These are phyloP conservation scores for Solenodon paradoxus DNA, from an alignment of 2,113 vertebrate species.

Conservation along the genomic window DNA sequence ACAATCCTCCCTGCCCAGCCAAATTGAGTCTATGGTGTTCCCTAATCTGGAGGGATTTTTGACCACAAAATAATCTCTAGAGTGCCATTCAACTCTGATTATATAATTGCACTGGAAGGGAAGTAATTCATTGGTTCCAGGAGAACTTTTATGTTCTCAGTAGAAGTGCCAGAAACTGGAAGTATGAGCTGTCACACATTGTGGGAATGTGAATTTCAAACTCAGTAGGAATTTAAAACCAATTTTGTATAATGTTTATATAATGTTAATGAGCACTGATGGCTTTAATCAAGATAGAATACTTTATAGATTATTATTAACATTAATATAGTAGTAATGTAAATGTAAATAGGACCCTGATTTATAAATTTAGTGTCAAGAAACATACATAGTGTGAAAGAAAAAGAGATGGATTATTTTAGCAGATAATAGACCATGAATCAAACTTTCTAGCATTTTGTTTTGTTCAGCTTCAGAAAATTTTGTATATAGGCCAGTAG, in stretches of 20 bases:
- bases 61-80: slow-evolving; percentile 52
- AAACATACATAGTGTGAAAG: slow-evolving; percentile 7
- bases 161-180: slow-evolving; percentile 46
- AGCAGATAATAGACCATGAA: not conserved
- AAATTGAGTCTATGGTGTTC: not conserved
- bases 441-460: not conserved
- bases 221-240: not conserved
- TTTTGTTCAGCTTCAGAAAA: not conserved
- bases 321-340: not conserved
- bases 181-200: slow-evolving; percentile 19
- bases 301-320: slow-evolving; percentile 10
- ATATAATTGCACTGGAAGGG: slow-evolving; percentile 68
- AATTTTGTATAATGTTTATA: slow-evolving; percentile 62
- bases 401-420: slow-evolving; percentile 22
- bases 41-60: slow-evolving; percentile 47
- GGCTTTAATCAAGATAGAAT: slow-evolving; percentile 47
- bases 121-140: slow-evolving; percentile 66
- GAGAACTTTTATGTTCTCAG: slow-evolving; percentile 61
- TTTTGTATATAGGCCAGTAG: slow-evolving; percentile 14
- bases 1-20: not conserved
- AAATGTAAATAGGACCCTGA: not conserved
- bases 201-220: slow-evolving; percentile 51
- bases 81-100: slow-evolving; percentile 44
- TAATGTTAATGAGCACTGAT: slow-evolving; percentile 26
- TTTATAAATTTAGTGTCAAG: slow-evolving; percentile 26